These are phyloP conservation scores for Nemapogon koenigi DNA, from an alignment of 2,888 invertebrate genomes.

Conservation along the genomic window DNA sequence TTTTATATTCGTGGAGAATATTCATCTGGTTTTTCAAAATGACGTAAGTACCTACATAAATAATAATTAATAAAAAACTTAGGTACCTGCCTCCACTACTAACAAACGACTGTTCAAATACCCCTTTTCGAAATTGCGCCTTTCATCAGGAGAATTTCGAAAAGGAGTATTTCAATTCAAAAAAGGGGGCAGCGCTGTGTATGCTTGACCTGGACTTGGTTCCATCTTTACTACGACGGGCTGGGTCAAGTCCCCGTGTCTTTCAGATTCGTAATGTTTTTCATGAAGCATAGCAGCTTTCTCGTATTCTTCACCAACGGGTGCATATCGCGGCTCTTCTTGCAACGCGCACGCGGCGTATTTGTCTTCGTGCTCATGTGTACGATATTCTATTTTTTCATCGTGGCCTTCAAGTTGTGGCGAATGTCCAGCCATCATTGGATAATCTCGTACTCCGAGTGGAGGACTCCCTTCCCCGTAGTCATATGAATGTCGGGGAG, in stretches of 20 bases:
- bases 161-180: conserved; percentile 73
- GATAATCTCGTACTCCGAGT: conserved; percentile 68
- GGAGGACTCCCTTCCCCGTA: conserved; percentile 70
- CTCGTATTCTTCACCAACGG: conserved; percentile 68
- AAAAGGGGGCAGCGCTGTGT: conserved; percentile 79
- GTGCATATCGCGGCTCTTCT: conserved; percentile 62
- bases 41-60: too few species aligned
- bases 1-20: too few species aligned
- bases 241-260: conserved; percentile 47
- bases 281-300: conserved; percentile 64
- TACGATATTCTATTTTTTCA: conserved; percentile 48
- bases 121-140: conserved; percentile 59
- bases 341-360: conserved; percentile 53
- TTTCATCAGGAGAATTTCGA: conserved; percentile 50
- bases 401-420: conserved; percentile 65
- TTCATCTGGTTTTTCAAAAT: too few species aligned
- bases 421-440: conserved; percentile 70
- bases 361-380: conserved; percentile 53
- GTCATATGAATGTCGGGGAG: conserved; percentile 65
- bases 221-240: conserved; percentile 65
- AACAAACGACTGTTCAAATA: too few species aligned
- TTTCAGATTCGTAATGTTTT: conserved; percentile 52
- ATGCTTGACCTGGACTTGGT: conserved; percentile 61
- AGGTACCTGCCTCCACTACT: too few species aligned
- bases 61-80: too few species aligned